Base-by-base conservation (phyloP, 2,888 invertebrate genomes). In the Tetragonisca angustula region DNA sequence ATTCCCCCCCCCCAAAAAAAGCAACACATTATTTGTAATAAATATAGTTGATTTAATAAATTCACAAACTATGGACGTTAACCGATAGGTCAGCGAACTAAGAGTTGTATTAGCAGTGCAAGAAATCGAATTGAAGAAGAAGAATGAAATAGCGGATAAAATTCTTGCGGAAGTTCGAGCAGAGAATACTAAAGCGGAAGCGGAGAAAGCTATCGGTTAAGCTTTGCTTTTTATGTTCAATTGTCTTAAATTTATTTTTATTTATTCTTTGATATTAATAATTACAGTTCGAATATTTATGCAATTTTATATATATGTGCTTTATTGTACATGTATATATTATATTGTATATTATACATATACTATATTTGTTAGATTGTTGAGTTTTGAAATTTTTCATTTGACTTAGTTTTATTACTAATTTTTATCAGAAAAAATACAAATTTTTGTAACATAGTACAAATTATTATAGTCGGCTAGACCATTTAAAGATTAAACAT, bases 171-270 rank as follows among this genome's bases (percentile, higher is more conserved):
- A 98, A 32, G 97, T 99, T 2, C 97, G 97, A 24, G 97, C 97
- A 19, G 99, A 99, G 94, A 98, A 98, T 88, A 97, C 97, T 73
- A 98, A 98, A 95, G 99, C 98, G 0, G 97, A 97, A 21, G 97
- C 96, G 88, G 98, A 99, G 94, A 98, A 98, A 93, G 97, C 97
- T 5, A 96, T 96, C 90, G 97, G 97, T 95, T 95, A 86, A 81
- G 52, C 70, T 65, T 24, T 52, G 13, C 21, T 50, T 21, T 0
- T 64, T 27, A 36, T 13, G 32, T 52, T 1, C 15, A 13, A 68
- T 2, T 27, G 24, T 19, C 27, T 13, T 6, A 24, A 27, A 24
- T 49, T 43, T 19, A 49, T 67, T 49, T 62, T 43, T 43, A n/a
- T 5, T 59, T 59, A 3, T 6, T 43, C 17, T 11, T 15, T 15